Percentiles rank a stretch among this genome's conserved stretches.
Conservation (phyloP, 2,888 invertebrate genomes). For the Drosophila quinaria region DNA sequence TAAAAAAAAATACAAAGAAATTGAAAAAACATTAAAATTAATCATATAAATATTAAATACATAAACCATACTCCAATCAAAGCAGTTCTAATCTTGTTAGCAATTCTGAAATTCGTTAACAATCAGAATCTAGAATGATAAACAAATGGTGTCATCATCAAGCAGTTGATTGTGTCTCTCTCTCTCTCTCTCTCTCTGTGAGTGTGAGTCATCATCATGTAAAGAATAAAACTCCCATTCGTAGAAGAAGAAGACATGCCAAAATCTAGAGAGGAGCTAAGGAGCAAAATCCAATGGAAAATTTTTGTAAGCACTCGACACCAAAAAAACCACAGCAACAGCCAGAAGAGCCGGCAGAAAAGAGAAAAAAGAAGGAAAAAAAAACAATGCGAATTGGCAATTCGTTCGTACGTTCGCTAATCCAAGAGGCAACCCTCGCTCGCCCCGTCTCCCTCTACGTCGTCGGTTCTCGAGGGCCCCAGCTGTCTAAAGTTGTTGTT, state of each 20-base stretch:
- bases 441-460: constrained; percentile 3
- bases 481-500: constrained; percentile 79
- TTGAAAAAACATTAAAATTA: too few relatives aligned
- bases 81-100: not conserved
- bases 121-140: constrained; percentile 11
- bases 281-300: constrained; percentile 65
- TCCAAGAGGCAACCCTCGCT: constrained; percentile 52
- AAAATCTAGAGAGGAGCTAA: constrained; percentile 30
- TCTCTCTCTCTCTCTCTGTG: not conserved
- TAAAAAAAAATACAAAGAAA: too few relatives aligned
- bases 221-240: constrained; percentile 30
- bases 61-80: not conserved
- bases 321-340: constrained; percentile 34
- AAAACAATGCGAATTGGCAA: constrained; percentile 58
- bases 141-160: constrained; percentile 43
- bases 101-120: not conserved
- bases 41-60: too few relatives aligned
- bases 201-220: constrained; percentile 53
- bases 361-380: not conserved
- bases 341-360: constrained; percentile 20
- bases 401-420: constrained; percentile 56
- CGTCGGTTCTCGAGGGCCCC: constrained; percentile 54
- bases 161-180: constrained; percentile 4
- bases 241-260: constrained; percentile 18
- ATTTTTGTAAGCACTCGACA: constrained; percentile 52